phyloP scores from a whole-genome alignment of 2,797 vertebrate species.

The Varecia variegata region DNA sequence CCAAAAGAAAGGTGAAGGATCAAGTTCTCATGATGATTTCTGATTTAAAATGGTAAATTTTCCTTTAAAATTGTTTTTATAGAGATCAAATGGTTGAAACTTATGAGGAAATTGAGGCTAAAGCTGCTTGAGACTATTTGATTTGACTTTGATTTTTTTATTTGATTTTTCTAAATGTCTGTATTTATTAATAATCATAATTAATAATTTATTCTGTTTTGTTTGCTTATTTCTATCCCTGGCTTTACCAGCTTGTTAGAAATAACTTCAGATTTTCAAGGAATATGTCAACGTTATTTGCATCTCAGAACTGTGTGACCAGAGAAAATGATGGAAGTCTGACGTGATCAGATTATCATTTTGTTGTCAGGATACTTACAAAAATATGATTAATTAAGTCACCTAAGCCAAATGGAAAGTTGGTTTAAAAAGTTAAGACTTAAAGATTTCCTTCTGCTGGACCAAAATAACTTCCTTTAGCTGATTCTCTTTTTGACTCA shows the following conservation, averaged over 20 bases:
- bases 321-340: neutral
- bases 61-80: neutral
- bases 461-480: constrained; percentile 6
- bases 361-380: neutral
- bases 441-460: neutral
- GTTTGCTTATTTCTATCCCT: neutral
- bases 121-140: neutral
- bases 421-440: neutral
- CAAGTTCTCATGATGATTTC: neutral
- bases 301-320: neutral
- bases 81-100: neutral
- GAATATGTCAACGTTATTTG: neutral
- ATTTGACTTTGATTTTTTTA: neutral
- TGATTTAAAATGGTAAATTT: neutral
- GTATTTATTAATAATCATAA: neutral
- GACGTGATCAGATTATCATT: neutral
- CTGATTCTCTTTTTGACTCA: neutral
- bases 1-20: neutral
- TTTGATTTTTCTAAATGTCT: neutral
- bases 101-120: neutral
- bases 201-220: neutral
- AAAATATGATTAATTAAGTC: neutral
- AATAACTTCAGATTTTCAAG: constrained; percentile 17
- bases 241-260: neutral
- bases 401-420: neutral